Base-by-base conservation (phyloP, 2,797 vertebrate species). In the Sebastes jordani region DNA sequence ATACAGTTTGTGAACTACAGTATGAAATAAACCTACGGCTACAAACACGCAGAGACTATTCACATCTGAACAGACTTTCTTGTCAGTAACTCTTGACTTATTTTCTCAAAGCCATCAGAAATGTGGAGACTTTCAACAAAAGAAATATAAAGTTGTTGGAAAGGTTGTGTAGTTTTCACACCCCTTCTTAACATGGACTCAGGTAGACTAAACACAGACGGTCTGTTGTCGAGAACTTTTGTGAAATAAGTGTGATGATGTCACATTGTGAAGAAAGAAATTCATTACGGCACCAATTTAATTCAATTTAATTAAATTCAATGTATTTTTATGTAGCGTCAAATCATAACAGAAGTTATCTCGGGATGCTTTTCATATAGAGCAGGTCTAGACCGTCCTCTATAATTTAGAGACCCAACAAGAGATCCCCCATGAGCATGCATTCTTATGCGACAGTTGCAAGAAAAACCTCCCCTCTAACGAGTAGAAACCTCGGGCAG, bases 1-100 rank as follows among this genome's bases (percentile, higher is more conserved):
- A 78, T 46, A 18, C n/a, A 18, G 46, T 82, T 90, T 81, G 78
- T 74, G 70, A 78, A 73, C 27, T 25, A 11, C 58, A 34, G 54
- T 76, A 78, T 83, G 56, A 88, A 83, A 87, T 87, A 78, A 83
- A 86, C 56, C n/a, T 46, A 62, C 71, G 67, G 73, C 61, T 76
- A 61, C 71, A 70, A 63, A 78, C 46, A 25, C 63, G 27, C 71
- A 81, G 77, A 76, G 55, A 83, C 76, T 76, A 65, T 83, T 88
- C 66, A 81, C 76, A 72, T 86, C 46, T 73, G 23, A 82, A 78
- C 72, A 89, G 78, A 77, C 59, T 80, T 84, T 69, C 62, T 16
- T 38, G 34, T 91, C 78, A 25, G 62, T 83, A 72, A 77, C 62
- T 81, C 73, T 81, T 74, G 64, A 81, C 71, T 70, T 30, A 86